Percentiles rank a stretch among this genome's conserved stretches.
Evolutionary conservation across 53 echinoderm and acorn worm species (phyloP).

Genomic region (Henricia sp.): DNA sequence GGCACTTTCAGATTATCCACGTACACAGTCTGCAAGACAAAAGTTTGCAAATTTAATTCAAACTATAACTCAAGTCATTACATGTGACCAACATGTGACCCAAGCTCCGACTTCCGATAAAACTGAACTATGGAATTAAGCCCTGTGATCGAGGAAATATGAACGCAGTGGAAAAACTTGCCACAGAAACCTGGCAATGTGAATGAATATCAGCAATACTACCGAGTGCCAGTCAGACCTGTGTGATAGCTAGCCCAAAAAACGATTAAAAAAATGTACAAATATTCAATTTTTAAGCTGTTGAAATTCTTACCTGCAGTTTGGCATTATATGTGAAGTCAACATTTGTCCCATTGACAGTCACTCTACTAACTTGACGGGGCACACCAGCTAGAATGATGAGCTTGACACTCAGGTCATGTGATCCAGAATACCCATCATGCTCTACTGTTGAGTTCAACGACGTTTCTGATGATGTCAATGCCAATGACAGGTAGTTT

Average conservation of each 20-base stretch:
- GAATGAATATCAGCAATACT: too few species aligned
- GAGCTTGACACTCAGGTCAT: conserved; percentile 53
- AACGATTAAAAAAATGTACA: not conserved
- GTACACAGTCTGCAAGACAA: conserved; percentile 32
- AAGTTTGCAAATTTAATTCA: not conserved
- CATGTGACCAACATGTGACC: too few species aligned
- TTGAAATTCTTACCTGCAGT: conserved; percentile 23
- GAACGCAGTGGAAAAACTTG: too few species aligned
- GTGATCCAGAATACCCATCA: conserved; percentile 70
- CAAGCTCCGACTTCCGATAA: too few species aligned
- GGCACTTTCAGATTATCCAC: conserved; percentile 20
- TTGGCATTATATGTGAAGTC: not conserved
- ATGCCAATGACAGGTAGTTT: conserved; percentile 55
- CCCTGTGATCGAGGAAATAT: too few species aligned
- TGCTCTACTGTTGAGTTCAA: conserved; percentile 59
- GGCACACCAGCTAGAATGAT: conserved; percentile 57
- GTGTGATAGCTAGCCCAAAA: too few species aligned
- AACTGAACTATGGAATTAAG: too few species aligned
- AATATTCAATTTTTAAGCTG: too few species aligned
- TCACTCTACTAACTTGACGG: conserved; percentile 46
- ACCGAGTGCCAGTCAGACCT: too few species aligned
- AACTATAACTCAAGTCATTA: not conserved
- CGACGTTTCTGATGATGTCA: conserved; percentile 53
- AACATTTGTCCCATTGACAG: conserved; percentile 59
- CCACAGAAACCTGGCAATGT: too few species aligned